These are phyloP conservation scores for Tichodroma muraria DNA, from an alignment of 2,113 vertebrate genomes.

Conservation along the genomic window DNA sequence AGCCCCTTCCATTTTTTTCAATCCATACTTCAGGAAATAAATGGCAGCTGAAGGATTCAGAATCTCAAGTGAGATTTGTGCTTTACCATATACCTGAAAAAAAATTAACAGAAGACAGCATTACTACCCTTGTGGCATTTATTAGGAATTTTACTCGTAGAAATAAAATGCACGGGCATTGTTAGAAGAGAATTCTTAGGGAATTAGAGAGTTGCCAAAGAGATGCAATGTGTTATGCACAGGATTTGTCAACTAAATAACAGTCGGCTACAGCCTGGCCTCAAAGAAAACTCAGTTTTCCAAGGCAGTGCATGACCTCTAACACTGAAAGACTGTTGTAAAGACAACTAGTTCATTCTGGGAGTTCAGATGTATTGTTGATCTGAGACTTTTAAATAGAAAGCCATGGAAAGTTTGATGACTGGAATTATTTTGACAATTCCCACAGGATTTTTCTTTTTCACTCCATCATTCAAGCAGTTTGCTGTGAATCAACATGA, in stretches of 20 bases:
- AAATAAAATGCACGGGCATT: not conserved
- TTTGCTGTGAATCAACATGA: not conserved
- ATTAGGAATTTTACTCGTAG: not conserved
- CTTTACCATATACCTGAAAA: slow-evolving; percentile 95
- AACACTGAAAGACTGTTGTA: not conserved
- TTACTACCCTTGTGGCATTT: not conserved
- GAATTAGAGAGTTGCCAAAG: not conserved
- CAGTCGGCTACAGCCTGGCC: not conserved
- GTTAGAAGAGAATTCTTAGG: not conserved
- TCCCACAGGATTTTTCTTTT: not conserved
- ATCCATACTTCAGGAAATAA: slow-evolving; percentile 70
- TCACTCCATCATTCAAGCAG: not conserved
- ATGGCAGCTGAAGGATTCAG: slow-evolving; percentile 72
- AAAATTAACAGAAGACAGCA: not conserved
- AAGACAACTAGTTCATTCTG: not conserved
- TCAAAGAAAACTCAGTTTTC: not conserved
- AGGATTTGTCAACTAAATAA: not conserved
- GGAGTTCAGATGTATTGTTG: not conserved
- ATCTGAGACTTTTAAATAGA: not conserved
- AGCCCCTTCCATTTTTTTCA: slow-evolving; percentile 59
- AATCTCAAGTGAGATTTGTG: slow-evolving; percentile 98
- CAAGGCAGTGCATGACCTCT: not conserved
- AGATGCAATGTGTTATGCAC: not conserved
- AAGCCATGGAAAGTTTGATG: not conserved
- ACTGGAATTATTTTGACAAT: not conserved